Conservation (phyloP, 1,140 invertebrate species). For the Heliconius hermathena region DNA sequence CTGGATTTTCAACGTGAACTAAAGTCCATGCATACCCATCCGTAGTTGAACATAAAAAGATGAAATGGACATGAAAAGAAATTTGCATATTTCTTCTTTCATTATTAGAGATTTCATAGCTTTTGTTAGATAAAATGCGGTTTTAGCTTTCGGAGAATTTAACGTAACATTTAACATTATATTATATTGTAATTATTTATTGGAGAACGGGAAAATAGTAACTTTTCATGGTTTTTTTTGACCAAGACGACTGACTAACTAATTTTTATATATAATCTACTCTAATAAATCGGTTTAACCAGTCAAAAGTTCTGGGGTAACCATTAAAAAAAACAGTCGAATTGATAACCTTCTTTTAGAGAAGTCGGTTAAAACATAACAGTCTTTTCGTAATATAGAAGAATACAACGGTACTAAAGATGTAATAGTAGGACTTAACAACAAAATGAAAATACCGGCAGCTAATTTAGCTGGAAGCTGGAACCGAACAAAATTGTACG, state of each 20-base stretch:
- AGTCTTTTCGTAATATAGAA: not conserved
- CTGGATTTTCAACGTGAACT: slow-evolving; percentile 38
- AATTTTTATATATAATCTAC: too few relatives aligned
- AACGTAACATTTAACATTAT: too few relatives aligned
- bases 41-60: too few relatives aligned
- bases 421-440: slow-evolving; percentile 23
- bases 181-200: not conserved
- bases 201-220: too few relatives aligned
- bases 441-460: slow-evolving; percentile 30
- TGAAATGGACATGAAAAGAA: slow-evolving; percentile 7
- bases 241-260: too few relatives aligned
- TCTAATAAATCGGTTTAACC: too few relatives aligned
- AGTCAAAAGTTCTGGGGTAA: too few relatives aligned
- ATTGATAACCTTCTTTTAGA: too few relatives aligned
- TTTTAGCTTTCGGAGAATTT: not conserved
- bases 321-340: too few relatives aligned
- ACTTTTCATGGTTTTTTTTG: not conserved
- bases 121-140: not conserved
- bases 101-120: not conserved
- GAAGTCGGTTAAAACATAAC: too few relatives aligned
- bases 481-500: slow-evolving; percentile 54
- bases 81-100: slow-evolving; percentile 1
- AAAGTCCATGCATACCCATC: slow-evolving; percentile 20
- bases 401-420: slow-evolving; percentile 6
- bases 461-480: slow-evolving; percentile 48